Evolutionary conservation across 2,797 vertebrate genomes (phyloP), one percentile per base, ranked within the genome.

Genomic region (Pyrocephalus nanus): DNA sequence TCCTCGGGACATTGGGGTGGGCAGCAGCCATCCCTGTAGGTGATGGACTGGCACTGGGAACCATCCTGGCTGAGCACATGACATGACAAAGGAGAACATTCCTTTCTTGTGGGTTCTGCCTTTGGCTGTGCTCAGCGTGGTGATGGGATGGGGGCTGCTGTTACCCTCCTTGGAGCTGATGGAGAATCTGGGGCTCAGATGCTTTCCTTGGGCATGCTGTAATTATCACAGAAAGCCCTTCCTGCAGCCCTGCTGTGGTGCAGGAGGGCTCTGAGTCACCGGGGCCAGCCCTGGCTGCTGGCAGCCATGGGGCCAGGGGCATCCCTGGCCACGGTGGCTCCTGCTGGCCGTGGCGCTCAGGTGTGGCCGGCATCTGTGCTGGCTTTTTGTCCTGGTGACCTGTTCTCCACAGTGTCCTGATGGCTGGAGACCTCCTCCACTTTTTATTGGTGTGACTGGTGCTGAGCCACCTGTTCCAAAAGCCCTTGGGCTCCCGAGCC

Each of bases 41-140:
- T 2, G 47, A 15, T 15, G 40, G 58, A 13, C 23, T 45, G 45
- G 26, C 26, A 27, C 3, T 10, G 21, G 43, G 47, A 70, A 21
- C 13, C 15, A 22, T 78, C 22, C 50, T 40, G 69, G 17, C 43
- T 0, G 0, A 76, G 36, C 30, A 13, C 23, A 4, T 0, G 1
- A 4, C 15, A 11, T 22, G n/a, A 43, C 25, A 30, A 53, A 77
- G 61, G 51, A 43, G 40, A 82, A 42, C 0, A 1, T 73, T 76
- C 3, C 19, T 11, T 7, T 34, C 85, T 40, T 22, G 55, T 29
- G 27, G 51, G 36, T 0, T 1, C 40, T 76, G 71, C 50, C 77
- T 36, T 67, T 32, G 73, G 36, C 54, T 34, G 51, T 0, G 1
- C 47, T 54, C 9, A 5, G 11, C 1, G 1, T 1, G 16, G 25